Percentiles rank a stretch among this genome's conserved stretches.
Conservation (phyloP, 2,113 vertebrate genomes). For the Catharus fuscescens region DNA sequence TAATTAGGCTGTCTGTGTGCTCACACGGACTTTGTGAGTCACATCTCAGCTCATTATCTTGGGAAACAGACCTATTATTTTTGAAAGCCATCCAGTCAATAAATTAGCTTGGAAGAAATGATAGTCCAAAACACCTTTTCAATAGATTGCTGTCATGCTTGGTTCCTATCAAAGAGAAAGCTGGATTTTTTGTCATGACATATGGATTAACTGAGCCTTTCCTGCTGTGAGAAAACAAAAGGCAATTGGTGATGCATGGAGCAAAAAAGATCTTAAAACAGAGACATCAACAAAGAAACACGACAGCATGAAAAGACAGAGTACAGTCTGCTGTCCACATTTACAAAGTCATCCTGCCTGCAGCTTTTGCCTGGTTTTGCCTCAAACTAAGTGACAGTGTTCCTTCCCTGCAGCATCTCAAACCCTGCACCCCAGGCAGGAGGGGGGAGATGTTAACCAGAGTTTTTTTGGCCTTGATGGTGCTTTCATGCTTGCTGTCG, state of each 20-base stretch:
- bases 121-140: conserved; percentile 74
- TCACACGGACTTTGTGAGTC: conserved; percentile 10
- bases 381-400: conserved; percentile 18
- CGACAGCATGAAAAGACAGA: conserved; percentile 73
- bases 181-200: conserved; percentile 73
- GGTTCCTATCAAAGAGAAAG: conserved; percentile 72
- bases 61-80: conserved; percentile 71
- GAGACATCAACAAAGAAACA: conserved; percentile 76
- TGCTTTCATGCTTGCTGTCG: neutral
- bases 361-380: neutral
- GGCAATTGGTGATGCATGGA: conserved; percentile 74
- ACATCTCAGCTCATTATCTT: conserved; percentile 67
- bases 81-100: conserved; percentile 75
- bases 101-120: conserved; percentile 76
- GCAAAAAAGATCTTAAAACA: conserved; percentile 76
- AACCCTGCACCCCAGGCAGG: neutral
- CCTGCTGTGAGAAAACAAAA: conserved; percentile 78
- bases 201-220: conserved; percentile 76
- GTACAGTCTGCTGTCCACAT: conserved; percentile 64
- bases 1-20: conserved; percentile 37
- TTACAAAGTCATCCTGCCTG: conserved; percentile 62
- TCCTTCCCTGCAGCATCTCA: neutral
- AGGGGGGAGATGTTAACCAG: neutral
- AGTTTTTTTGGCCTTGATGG: neutral
- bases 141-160: conserved; percentile 75